A percentile compares a stretch with the other conserved stretches of the same genome.
Evolutionary conservation across 2,113 vertebrate species (phyloP).

Genomic region (Megatriorchis doriae): DNA sequence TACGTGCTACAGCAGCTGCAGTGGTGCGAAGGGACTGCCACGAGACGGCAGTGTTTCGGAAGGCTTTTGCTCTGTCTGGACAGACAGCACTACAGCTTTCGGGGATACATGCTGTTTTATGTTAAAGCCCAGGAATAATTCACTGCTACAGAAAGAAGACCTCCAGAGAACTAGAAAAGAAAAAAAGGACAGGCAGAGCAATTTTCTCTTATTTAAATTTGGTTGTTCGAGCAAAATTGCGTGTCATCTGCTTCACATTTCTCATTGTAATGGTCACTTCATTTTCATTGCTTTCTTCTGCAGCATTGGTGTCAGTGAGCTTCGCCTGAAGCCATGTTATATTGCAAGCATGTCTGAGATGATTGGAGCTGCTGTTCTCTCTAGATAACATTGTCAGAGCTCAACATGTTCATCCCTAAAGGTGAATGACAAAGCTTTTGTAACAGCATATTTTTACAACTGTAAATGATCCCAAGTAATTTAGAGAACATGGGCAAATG

Average conservation of each 20-base stretch:
- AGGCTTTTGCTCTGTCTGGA: background rate
- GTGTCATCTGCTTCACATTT: background rate
- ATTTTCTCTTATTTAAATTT: conserved; percentile 3
- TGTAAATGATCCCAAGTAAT: conserved; percentile 17
- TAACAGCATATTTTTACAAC: conserved; percentile 24
- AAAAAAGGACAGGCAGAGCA: background rate
- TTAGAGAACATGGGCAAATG: conserved; percentile 3
- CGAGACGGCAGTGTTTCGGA: background rate
- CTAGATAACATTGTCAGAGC: conserved; percentile 62
- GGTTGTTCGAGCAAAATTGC: background rate
- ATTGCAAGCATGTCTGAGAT: background rate
- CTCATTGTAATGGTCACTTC: background rate
- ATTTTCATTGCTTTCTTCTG: background rate
- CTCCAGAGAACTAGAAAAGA: background rate
- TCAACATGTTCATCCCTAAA: background rate
- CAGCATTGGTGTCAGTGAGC: background rate
- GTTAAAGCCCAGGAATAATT: background rate
- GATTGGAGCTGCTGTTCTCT: conserved; percentile 21
- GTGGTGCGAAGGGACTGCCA: background rate
- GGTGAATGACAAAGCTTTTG: conserved; percentile 35
- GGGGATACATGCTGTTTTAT: background rate
- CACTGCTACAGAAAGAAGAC: background rate
- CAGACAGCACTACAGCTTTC: background rate
- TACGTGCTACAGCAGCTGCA: background rate
- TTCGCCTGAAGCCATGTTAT: background rate